These are phyloP conservation scores for Diabrotica virgifera DNA, from an alignment of 1,140 invertebrate species.

Conservation along the genomic window DNA sequence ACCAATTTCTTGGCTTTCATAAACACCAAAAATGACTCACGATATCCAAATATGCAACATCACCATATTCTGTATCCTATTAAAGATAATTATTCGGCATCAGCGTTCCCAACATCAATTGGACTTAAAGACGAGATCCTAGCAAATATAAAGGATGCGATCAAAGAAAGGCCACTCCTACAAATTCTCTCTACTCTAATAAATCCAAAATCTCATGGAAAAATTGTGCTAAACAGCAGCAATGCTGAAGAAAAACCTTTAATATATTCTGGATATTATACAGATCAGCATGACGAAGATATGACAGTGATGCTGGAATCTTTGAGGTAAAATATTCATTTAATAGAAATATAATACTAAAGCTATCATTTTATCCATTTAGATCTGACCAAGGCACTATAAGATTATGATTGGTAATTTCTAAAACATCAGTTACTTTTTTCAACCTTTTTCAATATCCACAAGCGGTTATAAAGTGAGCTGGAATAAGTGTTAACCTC, in stretches of 20 bases:
- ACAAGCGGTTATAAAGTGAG: too few relatives aligned
- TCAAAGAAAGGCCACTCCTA: slow-evolving; percentile 14
- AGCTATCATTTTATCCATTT: too few relatives aligned
- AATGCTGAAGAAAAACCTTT: slow-evolving; percentile 63
- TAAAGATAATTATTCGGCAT: slow-evolving; percentile 12
- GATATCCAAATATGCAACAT: slow-evolving; percentile 30
- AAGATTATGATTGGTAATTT: too few relatives aligned
- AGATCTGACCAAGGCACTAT: too few relatives aligned
- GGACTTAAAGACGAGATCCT: slow-evolving; percentile 13
- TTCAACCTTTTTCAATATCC: too few relatives aligned
- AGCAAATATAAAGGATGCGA: slow-evolving; percentile 7
- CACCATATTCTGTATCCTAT: slow-evolving; percentile 50
- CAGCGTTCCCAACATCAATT: slow-evolving; percentile 15
- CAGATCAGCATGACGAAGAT: slow-evolving; percentile 51
- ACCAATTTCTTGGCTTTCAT: slow-evolving; percentile 29
- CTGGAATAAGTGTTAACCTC: too few relatives aligned
- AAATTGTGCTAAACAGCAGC: slow-evolving; percentile 52
- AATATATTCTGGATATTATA: slow-evolving; percentile 69
- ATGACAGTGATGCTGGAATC: slow-evolving; percentile 44
- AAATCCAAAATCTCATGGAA: slow-evolving; percentile 65
- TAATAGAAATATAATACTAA: too few relatives aligned
- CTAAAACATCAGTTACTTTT: too few relatives aligned
- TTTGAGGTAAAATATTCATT: slow-evolving; percentile 44
- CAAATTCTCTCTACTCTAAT: slow-evolving; percentile 61
- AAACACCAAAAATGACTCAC: slow-evolving; percentile 26